Conservation (phyloP, 1,140 invertebrate genomes). For the Arion vulgaris region DNA sequence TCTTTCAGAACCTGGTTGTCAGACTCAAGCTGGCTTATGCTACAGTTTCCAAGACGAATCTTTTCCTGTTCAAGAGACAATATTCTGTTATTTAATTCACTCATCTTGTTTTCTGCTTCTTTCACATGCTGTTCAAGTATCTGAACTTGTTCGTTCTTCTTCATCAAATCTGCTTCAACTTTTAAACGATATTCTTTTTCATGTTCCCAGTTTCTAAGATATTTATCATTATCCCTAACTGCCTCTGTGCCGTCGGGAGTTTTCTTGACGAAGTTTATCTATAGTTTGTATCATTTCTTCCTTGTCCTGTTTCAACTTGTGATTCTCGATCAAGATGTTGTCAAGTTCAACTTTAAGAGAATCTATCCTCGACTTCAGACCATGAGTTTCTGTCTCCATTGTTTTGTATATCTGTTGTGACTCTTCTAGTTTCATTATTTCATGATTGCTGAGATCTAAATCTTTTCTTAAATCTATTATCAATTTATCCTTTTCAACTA, state of each 20-base stretch:
- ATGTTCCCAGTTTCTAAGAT: conserved; percentile 16
- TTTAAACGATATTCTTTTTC: conserved; percentile 25
- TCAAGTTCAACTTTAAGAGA: conserved; percentile 43
- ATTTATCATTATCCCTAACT: conserved; percentile 7
- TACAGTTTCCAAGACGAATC: conserved; percentile 20
- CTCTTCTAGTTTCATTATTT: conserved; percentile 35
- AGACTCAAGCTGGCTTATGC: conserved; percentile 14
- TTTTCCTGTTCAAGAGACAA: conserved; percentile 37
- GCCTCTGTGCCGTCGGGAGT: neutral
- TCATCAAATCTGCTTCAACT: conserved; percentile 14
- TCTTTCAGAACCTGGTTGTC: conserved; percentile 40
- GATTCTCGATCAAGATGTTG: conserved; percentile 35
- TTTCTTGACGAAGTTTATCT: conserved; percentile 30
- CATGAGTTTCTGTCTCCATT: conserved; percentile 33
- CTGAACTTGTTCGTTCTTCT: conserved; percentile 28
- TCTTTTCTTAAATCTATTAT: conserved; percentile 35
- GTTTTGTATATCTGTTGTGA: conserved; percentile 16
- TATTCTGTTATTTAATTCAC: conserved; percentile 30
- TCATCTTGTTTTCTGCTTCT: conserved; percentile 38
- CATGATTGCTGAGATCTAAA: conserved; percentile 13
- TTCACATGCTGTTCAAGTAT: conserved; percentile 16
- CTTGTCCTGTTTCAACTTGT: conserved; percentile 41
- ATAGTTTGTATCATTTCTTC: conserved; percentile 34
- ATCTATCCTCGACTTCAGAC: conserved; percentile 36
- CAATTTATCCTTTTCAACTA: conserved; percentile 31